Base-by-base conservation (phyloP, 92 coral and sea anemone species). In the Pocillopora grandis region DNA sequence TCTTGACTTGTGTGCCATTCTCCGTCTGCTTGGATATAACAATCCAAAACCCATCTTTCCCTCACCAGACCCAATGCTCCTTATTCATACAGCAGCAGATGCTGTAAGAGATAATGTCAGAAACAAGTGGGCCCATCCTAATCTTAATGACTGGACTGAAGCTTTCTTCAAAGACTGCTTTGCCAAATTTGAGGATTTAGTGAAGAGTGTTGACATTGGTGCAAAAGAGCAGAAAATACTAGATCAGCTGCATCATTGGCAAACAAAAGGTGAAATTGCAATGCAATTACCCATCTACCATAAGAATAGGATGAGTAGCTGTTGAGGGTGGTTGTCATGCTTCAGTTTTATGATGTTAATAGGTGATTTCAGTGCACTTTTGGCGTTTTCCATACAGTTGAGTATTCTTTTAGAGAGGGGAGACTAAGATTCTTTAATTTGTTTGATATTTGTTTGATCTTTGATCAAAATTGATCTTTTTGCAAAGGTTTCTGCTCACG, bases 81-180 rank as follows among this genome's bases (percentile, higher is more conserved):
- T 13, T 68, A 36, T 74, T 74, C 78, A 74, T 12, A 12, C 23
- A 10, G 78, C 78, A 1, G 78, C 78, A 7, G 62, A 74, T 74
- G 61, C 19, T 37, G 78, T 74, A 2, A 74, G 37, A 74, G 77
- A 73, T 33, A 9, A 42, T 33, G 9, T 4, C 31, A 52, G 78
- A 36, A 74, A 74, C 78, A 74, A 74, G 58, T 74, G 78, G 78
- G 78, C 60, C 1, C 78, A 74, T 58, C 9, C 33, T 10, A 74
- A 74, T 58, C 35, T 17, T 18, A 23, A 14, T 49, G 78, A 74
- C 59, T 74, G 78, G 78, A 74, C 78, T 74, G 33, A 74, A 58
- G 60, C 23, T 49, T 37, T 74, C 37, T 74, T 49, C 62, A 58
- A 74, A 36, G 78, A 74, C 35, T 74, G 78, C 35, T 74, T 74